Evolutionary conservation across 2,797 vertebrate genomes (phyloP), one percentile per base, ranked within the genome.

Genomic region (Anguilla pacifica): DNA sequence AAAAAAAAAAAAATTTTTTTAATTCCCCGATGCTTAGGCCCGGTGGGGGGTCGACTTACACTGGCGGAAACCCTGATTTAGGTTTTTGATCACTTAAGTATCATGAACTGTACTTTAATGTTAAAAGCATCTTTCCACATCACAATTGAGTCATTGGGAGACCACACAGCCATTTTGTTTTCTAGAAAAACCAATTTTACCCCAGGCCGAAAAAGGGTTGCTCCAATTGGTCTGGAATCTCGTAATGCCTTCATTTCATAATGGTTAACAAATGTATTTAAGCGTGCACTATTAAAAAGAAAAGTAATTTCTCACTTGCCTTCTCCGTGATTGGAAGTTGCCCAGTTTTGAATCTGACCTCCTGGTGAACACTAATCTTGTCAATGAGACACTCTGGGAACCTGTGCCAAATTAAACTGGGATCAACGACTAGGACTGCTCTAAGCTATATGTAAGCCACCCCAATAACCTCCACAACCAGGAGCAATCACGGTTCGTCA

Each of bases 241-340:
- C 89, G 90, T 92, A 93, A 92, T 79, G 83, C 91, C 92, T 91
- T 96, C 93, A 94, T 94, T 93, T 96, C 94, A 94, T 95, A 94
- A 92, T 94, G 92, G 94, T 96, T 94, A 96, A 94, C 93, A 13
- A 93, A 92, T 93, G 92, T 90, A 91, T 94, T 96, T 93, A 94
- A 89, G 91, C 87, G 86, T 88, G 17, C 35, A 51, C 79, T 51
- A n/a, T 81, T 49, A 59, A 84, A 59, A 91, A 93, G 93, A 90
- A 92, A 88, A 90, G 89, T 85, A 82, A 90, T 86, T 74, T 87
- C 53, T 90, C 93, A 92, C 89, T 46, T 89, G 89, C 87, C 93
- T 90, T 89, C 28, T 25, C 77, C 43, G 11, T 81, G 43, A 81
- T n/a, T 82, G 25, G 46, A 46, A 77, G 35, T 43, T 77, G 81